Evolutionary conservation across 92 coral and sea anemone species (phyloP).

Genomic region (Palythoa caribaeorum): DNA sequence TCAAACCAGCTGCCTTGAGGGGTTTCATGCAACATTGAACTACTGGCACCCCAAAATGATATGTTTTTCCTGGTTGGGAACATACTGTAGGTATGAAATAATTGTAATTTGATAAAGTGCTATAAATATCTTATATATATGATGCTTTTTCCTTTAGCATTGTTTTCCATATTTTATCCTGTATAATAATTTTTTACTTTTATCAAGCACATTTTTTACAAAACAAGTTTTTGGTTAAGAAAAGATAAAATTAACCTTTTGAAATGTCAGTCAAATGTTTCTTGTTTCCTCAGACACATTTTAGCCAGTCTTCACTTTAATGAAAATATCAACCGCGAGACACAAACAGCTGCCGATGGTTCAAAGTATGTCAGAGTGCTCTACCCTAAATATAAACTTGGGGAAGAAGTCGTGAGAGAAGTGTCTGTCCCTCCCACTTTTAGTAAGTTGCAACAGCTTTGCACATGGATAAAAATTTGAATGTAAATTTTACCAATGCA

Average conservation of each 20-base stretch:
- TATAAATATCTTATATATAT: not conserved
- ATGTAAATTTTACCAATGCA: not conserved
- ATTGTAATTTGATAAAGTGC: not conserved
- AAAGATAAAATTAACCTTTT: not conserved
- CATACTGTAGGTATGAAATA: constrained; percentile 6
- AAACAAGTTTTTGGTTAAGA: not conserved
- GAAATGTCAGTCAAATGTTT: not conserved
- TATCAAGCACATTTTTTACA: not conserved
- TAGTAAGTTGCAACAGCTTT: not conserved
- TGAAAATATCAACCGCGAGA: not conserved
- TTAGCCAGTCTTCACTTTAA: not conserved
- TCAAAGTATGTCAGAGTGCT: not conserved
- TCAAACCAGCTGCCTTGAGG: not conserved
- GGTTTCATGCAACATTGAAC: not conserved
- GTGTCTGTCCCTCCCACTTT: not conserved
- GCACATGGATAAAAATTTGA: not conserved
- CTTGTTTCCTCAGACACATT: not conserved
- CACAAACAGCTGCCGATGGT: constrained; percentile 9
- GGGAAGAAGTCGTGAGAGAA: constrained; percentile 14
- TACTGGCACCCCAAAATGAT: not conserved
- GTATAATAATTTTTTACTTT: not conserved
- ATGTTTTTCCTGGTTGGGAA: not conserved
- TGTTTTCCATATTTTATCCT: not conserved
- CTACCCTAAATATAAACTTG: constrained; percentile 11
- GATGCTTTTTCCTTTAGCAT: not conserved